Evolutionary conservation across 2,888 invertebrate genomes (phyloP).

Genomic region (Hemistola chrysoprasaria): DNA sequence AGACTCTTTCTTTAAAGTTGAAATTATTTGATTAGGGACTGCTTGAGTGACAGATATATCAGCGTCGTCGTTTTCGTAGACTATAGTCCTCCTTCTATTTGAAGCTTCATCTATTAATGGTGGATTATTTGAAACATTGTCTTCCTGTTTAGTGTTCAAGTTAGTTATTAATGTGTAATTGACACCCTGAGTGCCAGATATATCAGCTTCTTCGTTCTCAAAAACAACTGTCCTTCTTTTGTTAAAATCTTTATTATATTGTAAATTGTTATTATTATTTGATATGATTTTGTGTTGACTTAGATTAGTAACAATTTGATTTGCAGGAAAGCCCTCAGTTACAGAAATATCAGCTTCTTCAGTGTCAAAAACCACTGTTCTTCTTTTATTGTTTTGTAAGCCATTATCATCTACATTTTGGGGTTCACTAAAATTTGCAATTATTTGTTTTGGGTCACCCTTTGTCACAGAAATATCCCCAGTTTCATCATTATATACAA

Average conservation of each 20-base stretch:
- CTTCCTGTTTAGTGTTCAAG: too few relatives aligned
- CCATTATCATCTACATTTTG: too few relatives aligned
- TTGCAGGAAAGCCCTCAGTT: conserved; percentile 31
- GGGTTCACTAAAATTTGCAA: too few relatives aligned
- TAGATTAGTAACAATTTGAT: conserved; percentile 5
- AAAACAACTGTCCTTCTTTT: conserved; percentile 10
- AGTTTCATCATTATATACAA: background rate
- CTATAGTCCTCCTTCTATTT: conserved; percentile 25
- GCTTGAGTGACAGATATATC: conserved; percentile 35
- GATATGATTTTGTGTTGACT: conserved; percentile 1
- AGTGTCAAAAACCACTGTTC: conserved; percentile 15
- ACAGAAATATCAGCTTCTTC: conserved; percentile 35
- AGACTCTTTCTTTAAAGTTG: background rate
- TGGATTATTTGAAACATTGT: too few relatives aligned
- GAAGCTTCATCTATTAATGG: too few relatives aligned
- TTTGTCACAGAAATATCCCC: conserved; percentile 11
- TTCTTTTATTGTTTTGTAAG: background rate
- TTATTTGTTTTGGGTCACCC: background rate
- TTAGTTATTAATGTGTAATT: too few relatives aligned
- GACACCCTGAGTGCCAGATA: conserved; percentile 15
- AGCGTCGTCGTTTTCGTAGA: conserved; percentile 27
- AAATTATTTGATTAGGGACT: conserved; percentile 8
- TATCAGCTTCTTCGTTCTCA: conserved; percentile 19
- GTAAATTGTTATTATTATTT: background rate
- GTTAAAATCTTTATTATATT: background rate